Percentiles rank a stretch among this genome's conserved stretches.
These are phyloP conservation scores for Drosophila helvetica DNA, from an alignment of 2,888 invertebrate species.

Conservation along the genomic window DNA sequence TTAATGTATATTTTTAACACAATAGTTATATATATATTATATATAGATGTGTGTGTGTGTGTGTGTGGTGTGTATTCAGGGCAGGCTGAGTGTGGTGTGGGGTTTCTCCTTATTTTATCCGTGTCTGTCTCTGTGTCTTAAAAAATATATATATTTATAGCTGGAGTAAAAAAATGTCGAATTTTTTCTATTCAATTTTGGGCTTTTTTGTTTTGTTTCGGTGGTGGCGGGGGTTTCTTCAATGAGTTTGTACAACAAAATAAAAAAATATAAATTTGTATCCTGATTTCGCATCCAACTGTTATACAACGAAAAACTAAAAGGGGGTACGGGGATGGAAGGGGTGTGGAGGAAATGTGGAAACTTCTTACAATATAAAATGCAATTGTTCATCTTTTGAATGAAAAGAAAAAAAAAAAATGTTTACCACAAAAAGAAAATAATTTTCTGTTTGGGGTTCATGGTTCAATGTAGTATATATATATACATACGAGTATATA, in stretches of 20 bases:
- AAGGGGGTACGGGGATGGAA: background rate
- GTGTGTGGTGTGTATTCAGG: background rate
- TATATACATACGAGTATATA: constrained; percentile 25
- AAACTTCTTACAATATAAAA: constrained; percentile 47
- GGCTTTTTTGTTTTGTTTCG: no score
- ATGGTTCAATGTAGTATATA: constrained; percentile 5
- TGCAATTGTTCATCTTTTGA: constrained; percentile 51
- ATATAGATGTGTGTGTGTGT: constrained; percentile 25
- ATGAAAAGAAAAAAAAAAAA: constrained; percentile 39
- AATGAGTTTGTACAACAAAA: background rate
- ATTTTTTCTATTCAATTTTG: constrained; percentile 14
- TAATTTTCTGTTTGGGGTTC: background rate
- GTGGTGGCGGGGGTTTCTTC: no score
- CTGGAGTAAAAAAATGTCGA: constrained; percentile 24
- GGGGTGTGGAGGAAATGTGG: constrained; percentile 15
- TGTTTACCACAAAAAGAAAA: background rate
- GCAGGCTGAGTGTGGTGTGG: background rate
- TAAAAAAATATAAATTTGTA: background rate
- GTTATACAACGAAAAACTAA: constrained; percentile 38
- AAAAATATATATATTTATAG: constrained; percentile 4
- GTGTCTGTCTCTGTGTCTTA: constrained; percentile 17
- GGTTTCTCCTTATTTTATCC: background rate
- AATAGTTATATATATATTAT: constrained; percentile 57
- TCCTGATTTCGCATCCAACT: constrained; percentile 26
- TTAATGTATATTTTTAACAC: constrained; percentile 56